Evolutionary conservation across 2,888 invertebrate genomes (phyloP), one percentile per base, ranked within the genome.

Genomic region (Campopleginae sp.): DNA sequence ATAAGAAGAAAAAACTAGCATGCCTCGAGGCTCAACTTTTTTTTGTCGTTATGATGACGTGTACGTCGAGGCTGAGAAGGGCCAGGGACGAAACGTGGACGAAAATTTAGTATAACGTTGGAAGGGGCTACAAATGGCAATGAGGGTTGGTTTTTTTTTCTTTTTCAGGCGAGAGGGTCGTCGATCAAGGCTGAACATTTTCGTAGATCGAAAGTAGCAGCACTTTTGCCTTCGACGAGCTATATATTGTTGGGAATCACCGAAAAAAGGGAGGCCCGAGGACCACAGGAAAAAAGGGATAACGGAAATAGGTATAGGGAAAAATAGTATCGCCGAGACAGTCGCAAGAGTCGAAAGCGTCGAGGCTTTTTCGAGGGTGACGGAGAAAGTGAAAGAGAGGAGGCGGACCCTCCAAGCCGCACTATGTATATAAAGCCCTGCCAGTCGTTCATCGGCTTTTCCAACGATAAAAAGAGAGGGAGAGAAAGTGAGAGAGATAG

Each of bases 171-270:
- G 71, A 65, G 76, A 72, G 65, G 42, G 38, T 8, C 48, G 68
- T 66, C 48, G 72, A 85, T 82, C 82, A 72, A 80, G 77, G 80
- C 48, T 80, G 74, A 82, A 86, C 80, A 58, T 58, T 58, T 82
- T 86, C 82, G 82, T 80, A 80, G 78, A 80, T 82, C 83, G 83
- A 86, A 80, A 86, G 85, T 86, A 83, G 77, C 74, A 77, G 85
- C 85, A 77, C 77, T 86, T 80, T 79, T 66, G 51, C 82, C 72
- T 76, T 76, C 72, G 72, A 68, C 71, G 82, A 77, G 79, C 68
- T 85, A 80, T 85, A 80, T 78, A 54, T 54, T 63, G 17, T 27
- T 61, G 82, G 42, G 75, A 54, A 79, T 85, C 71, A 68, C 44
- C 74, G 71, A 66, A 42, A 66, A 79, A 79, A 79, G 61, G 44